These are phyloP conservation scores for Mastacembelus armatus DNA, from an alignment of 2,797 vertebrate genomes.

Conservation along the genomic window DNA sequence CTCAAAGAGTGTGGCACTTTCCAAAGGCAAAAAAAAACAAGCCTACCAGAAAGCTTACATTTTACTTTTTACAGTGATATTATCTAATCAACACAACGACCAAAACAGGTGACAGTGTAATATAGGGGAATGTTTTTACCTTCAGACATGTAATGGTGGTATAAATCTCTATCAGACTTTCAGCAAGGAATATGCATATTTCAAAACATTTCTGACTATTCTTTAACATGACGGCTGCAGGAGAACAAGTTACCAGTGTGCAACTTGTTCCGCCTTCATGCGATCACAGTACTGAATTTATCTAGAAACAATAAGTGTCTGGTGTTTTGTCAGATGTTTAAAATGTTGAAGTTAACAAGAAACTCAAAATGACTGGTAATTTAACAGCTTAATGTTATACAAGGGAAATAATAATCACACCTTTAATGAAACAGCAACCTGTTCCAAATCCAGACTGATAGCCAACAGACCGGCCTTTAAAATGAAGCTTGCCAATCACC, in stretches of 20 bases:
- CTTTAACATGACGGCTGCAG: not conserved
- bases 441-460: slow-evolving; percentile 52
- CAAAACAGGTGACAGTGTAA: too few relatives aligned
- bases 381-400: slow-evolving; percentile 34
- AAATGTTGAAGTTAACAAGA: slow-evolving; percentile 50
- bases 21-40: not conserved
- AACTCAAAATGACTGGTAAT: slow-evolving; percentile 31
- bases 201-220: too few relatives aligned
- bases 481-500: slow-evolving; percentile 37
- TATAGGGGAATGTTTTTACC: too few relatives aligned
- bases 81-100: not conserved
- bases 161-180: not conserved
- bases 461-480: slow-evolving; percentile 55
- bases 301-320: slow-evolving; percentile 30
- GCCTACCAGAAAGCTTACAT: not conserved
- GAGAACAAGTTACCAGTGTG: slow-evolving; percentile 17
- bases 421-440: slow-evolving; percentile 54
- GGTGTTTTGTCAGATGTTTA: slow-evolving; percentile 43
- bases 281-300: slow-evolving; percentile 22
- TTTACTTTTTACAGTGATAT: not conserved
- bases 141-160: too few relatives aligned
- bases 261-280: slow-evolving; percentile 5
- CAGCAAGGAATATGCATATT: not conserved
- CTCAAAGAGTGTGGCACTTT: not conserved
- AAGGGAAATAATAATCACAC: slow-evolving; percentile 56